These are phyloP conservation scores for Cherax destructor DNA, from an alignment of 1,140 invertebrate species.

Conservation along the genomic window DNA sequence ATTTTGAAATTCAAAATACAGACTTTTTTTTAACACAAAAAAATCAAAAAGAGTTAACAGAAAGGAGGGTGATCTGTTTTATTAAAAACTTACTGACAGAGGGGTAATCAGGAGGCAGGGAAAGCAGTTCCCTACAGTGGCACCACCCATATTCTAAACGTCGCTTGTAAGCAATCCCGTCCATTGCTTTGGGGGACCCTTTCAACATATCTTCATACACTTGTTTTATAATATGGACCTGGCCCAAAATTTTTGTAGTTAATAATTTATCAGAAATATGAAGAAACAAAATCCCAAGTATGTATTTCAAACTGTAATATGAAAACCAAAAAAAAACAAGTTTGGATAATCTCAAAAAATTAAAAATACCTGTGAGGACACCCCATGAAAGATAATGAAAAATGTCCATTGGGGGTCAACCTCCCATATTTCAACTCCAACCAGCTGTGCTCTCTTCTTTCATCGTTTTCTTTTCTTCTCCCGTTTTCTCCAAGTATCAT, in stretches of 20 bases:
- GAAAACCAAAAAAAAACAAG: too few species aligned
- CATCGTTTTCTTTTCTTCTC: slow-evolving; percentile 74
- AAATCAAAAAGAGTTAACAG: too few species aligned
- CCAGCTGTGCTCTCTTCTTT: slow-evolving; percentile 73
- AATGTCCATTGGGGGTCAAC: slow-evolving; percentile 83
- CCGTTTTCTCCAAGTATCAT: slow-evolving; percentile 77
- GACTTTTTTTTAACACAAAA: too few species aligned
- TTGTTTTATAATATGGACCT: slow-evolving; percentile 91
- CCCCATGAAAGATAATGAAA: slow-evolving; percentile 92
- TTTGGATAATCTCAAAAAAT: too few species aligned
- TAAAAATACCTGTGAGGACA: slow-evolving; percentile 86
- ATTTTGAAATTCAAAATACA: too few species aligned
- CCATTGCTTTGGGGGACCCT: slow-evolving; percentile 82
- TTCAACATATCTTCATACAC: slow-evolving; percentile 89
- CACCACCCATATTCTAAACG: slow-evolving; percentile 82
- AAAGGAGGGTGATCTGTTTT: too few species aligned
- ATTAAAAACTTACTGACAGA: slow-evolving; percentile 80
- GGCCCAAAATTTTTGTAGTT: slow-evolving; percentile 71
- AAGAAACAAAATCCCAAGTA: too few species aligned
- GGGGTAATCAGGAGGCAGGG: slow-evolving; percentile 82
- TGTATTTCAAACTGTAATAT: too few species aligned
- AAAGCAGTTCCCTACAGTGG: slow-evolving; percentile 83
- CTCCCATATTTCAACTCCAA: slow-evolving; percentile 75
- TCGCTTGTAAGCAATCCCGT: slow-evolving; percentile 80
- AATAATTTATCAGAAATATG: too few species aligned